A percentile compares a stretch with the other conserved stretches of the same genome.
Conservation (phyloP, 2,888 invertebrate species). For the Drosophila infuscata region DNA sequence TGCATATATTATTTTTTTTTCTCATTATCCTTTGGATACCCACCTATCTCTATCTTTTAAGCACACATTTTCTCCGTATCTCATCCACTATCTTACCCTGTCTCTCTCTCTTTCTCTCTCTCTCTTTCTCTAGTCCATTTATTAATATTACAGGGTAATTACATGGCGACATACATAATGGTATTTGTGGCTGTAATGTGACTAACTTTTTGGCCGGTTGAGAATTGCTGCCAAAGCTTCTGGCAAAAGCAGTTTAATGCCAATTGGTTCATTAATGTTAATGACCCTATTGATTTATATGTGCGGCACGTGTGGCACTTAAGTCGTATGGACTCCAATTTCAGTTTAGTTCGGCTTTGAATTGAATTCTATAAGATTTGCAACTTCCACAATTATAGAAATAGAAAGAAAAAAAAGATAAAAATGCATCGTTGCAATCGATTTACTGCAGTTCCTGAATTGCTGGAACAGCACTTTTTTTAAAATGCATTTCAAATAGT, state of each 20-base stretch:
- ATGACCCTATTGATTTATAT: conserved; percentile 62
- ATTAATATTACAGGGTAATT: conserved; percentile 36
- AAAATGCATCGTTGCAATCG: conserved; percentile 15
- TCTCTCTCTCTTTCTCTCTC: not conserved
- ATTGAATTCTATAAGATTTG: conserved; percentile 24
- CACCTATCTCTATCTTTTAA: not conserved
- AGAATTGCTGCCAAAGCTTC: conserved; percentile 37
- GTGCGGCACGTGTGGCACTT: conserved; percentile 52
- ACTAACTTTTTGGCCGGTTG: conserved; percentile 33
- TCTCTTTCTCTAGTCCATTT: not conserved
- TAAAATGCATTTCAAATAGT: conserved; percentile 22
- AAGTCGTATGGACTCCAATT: conserved; percentile 28
- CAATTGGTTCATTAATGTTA: conserved; percentile 56
- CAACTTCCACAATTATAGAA: not conserved
- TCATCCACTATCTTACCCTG: not conserved
- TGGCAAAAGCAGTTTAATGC: conserved; percentile 48
- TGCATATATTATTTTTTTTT: too few species aligned
- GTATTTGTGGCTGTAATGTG: conserved; percentile 6
- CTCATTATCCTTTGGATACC: too few species aligned
- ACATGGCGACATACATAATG: not conserved
- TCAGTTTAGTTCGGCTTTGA: not conserved
- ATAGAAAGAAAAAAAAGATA: too few species aligned
- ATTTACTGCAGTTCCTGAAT: not conserved
- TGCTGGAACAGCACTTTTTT: conserved; percentile 16
- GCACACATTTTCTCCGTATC: not conserved